Conservation (phyloP, 1,140 invertebrate species). For the Ceratina japonica region DNA sequence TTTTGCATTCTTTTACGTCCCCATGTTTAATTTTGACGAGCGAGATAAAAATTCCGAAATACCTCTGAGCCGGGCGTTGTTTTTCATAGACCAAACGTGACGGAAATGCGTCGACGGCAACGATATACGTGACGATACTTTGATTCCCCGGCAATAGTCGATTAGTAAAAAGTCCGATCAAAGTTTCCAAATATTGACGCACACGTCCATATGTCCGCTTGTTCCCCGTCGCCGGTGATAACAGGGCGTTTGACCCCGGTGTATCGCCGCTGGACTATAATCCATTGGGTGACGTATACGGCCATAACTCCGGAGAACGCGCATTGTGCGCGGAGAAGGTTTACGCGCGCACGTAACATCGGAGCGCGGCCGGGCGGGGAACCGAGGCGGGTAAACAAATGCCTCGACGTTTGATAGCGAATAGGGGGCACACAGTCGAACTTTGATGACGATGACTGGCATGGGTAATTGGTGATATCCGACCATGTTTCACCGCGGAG, state of each 20-base stretch:
- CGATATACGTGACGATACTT: too few relatives aligned
- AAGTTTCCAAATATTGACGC: background rate
- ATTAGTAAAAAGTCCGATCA: background rate
- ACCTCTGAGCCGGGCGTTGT: too few relatives aligned
- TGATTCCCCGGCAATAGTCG: background rate
- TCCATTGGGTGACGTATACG: constrained; percentile 57
- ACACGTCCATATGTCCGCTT: background rate
- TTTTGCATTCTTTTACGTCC: too few relatives aligned
- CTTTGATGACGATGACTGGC: constrained; percentile 32
- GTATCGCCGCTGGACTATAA: constrained; percentile 67
- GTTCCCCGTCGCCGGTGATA: constrained; percentile 50
- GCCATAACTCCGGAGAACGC: constrained; percentile 42
- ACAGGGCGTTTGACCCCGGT: constrained; percentile 68
- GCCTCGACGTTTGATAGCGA: constrained; percentile 19
- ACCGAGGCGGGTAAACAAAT: background rate
- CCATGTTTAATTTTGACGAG: too few relatives aligned
- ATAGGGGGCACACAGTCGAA: constrained; percentile 27
- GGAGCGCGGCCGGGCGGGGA: background rate
- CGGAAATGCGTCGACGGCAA: too few relatives aligned
- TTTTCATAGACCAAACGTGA: too few relatives aligned
- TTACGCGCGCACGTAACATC: constrained; percentile 32
- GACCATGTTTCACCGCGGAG: background rate
- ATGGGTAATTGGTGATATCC: constrained; percentile 42
- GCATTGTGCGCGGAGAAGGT: constrained; percentile 5
- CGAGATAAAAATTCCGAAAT: too few relatives aligned